Conservation (phyloP, 2,113 vertebrate species). For the Corythornis cristatus region DNA sequence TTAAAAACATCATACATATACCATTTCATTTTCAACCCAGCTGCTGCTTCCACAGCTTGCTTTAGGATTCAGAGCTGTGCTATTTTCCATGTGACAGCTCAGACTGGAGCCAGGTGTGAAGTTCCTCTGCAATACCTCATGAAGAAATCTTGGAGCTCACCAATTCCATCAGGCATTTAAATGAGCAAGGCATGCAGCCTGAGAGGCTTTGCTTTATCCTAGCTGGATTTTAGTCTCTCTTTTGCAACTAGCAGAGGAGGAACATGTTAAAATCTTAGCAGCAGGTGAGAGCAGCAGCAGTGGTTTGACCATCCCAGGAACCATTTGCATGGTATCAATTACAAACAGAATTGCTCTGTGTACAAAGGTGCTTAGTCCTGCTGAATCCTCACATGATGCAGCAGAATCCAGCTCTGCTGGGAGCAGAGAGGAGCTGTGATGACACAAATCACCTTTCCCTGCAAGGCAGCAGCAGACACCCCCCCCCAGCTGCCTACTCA, state of each 20-base stretch:
- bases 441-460: background rate
- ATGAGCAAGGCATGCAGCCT: background rate
- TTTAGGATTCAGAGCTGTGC: background rate
- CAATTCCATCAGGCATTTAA: background rate
- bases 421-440: background rate
- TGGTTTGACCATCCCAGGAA: background rate
- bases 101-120: background rate
- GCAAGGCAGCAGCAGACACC: background rate
- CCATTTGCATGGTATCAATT: background rate
- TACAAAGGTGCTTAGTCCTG: background rate
- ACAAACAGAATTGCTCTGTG: background rate
- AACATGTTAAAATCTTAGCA: background rate
- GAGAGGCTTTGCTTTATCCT: background rate
- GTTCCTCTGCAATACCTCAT: background rate
- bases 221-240: background rate
- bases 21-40: background rate
- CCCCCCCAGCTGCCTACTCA: background rate
- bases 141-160: background rate
- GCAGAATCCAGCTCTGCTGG: background rate
- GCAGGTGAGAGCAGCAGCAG: background rate
- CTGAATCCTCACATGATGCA: background rate
- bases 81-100: background rate
- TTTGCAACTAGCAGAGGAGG: background rate
- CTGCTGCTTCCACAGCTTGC: background rate
- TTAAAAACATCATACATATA: background rate